Conservation (phyloP, 1,140 invertebrate species). For the Steinernema khuongi region DNA sequence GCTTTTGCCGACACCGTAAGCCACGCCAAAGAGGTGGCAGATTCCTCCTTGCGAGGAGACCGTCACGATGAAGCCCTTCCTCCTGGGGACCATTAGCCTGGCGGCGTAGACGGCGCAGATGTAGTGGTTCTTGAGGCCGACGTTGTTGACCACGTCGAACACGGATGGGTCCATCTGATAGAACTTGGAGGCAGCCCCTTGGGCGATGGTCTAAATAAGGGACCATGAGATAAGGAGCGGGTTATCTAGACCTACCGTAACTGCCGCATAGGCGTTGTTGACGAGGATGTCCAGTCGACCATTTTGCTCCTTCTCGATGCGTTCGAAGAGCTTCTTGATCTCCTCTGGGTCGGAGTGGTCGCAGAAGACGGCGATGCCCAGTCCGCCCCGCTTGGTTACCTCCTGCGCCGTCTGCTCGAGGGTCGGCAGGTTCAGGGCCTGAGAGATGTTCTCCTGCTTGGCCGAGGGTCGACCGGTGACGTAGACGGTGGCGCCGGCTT, state of each 20-base stretch:
- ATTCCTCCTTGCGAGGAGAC: conserved; percentile 62
- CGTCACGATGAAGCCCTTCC: conserved; percentile 61
- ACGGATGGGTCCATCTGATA: neutral
- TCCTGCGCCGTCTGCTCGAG: too few relatives aligned
- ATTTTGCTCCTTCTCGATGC: conserved; percentile 59
- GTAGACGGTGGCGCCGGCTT: too few relatives aligned
- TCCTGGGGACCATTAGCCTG: conserved; percentile 60
- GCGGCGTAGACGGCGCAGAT: conserved; percentile 61
- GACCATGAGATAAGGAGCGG: too few relatives aligned
- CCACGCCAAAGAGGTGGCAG: conserved; percentile 60
- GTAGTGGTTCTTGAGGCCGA: conserved; percentile 43
- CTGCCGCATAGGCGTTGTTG: conserved; percentile 62
- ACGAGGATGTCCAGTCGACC: conserved; percentile 62
- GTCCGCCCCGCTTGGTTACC: conserved; percentile 56
- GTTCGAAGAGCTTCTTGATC: conserved; percentile 60
- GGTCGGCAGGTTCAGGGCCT: too few relatives aligned
- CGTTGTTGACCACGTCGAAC: neutral
- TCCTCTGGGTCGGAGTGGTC: conserved; percentile 61
- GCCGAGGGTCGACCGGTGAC: too few relatives aligned
- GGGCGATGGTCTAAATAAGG: neutral
- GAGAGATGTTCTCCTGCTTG: too few relatives aligned
- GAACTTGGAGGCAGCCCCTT: neutral
- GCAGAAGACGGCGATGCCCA: conserved; percentile 59
- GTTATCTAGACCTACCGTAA: too few relatives aligned
- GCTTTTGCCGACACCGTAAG: conserved; percentile 54